Base-by-base conservation (phyloP, 23 tunicate genomes). In the Corella eumyota region DNA sequence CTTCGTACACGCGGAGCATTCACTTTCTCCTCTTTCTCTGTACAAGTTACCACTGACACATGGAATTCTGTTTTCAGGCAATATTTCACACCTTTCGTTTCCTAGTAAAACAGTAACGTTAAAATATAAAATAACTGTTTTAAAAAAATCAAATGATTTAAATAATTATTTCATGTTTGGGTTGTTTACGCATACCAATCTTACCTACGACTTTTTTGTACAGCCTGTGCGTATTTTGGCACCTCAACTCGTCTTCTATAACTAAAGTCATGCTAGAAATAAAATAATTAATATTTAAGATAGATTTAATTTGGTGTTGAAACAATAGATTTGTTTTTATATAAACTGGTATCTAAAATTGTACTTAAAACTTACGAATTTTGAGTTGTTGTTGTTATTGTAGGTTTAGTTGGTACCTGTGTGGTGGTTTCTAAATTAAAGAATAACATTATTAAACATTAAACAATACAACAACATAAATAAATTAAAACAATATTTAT, bases 21-120 rank as follows among this genome's bases (percentile, higher is more conserved):
- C 85, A 54, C 85, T 77, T 68, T 77, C 75, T 30, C 72, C 85
- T 60, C 57, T 49, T 32, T 60, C 37, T 36, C 56, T 60, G 3
- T 56, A 38, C 25, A 67, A 45, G 32, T 59, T 38, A 1, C 75
- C 75, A 26, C 29, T 53, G 6, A 68, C 49, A 32, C 85, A 77
- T 2, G 74, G 32, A 2, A 50, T 33, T n/a, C 85, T 60, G 6
- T 25, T 36, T 2, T 30, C 33, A 21, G 47, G 23, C 23, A 40
- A 28, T 6, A 35, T 58, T 25, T 34, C 23, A 47, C 90, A 81
- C 51, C 34, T 52, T 30, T 24, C 27, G 6, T 47, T 52, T 17
- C 79, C 79, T 73, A 31, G 1, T 49, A 32, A 23, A 21, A 11
- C 48, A 11, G 15, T 11, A 44, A 44, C 15, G 15, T 33, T 30